A percentile compares a stretch with the other conserved stretches of the same genome.
These are phyloP conservation scores for Dromius quadrimaculatus DNA, from an alignment of 2,888 invertebrate species.

Conservation along the genomic window DNA sequence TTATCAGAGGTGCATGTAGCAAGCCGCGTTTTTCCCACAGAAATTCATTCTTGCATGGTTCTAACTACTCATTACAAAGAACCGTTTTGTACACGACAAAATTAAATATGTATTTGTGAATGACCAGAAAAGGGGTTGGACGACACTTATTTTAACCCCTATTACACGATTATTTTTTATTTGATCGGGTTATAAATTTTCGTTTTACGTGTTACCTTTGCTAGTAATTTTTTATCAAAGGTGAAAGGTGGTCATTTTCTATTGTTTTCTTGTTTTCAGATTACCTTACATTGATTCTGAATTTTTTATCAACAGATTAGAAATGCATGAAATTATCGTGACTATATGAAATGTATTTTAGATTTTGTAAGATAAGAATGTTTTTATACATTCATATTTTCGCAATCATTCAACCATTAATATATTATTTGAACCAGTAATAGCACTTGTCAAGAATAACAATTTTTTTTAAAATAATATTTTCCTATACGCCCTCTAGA, in stretches of 20 bases:
- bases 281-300: conserved; percentile 32
- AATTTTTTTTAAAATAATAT: too few species aligned
- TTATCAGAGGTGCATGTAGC: conserved; percentile 27
- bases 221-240: conserved; percentile 38
- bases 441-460: too few species aligned
- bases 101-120: conserved; percentile 49
- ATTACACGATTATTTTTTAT: conserved; percentile 32
- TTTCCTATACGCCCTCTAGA: too few species aligned
- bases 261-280: conserved; percentile 37
- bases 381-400: conserved; percentile 27
- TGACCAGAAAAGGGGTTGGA: conserved; percentile 1
- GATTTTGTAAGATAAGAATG: conserved; percentile 33
- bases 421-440: too few species aligned
- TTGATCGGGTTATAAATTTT: conserved; percentile 42
- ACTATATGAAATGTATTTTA: conserved; percentile 14
- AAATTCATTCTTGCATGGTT: conserved; percentile 60
- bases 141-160: neutral
- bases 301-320: conserved; percentile 26
- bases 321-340: conserved; percentile 33
- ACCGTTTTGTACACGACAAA: conserved; percentile 46
- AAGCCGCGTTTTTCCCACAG: conserved; percentile 61
- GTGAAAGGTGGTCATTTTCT: conserved; percentile 41
- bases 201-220: conserved; percentile 39
- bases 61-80: conserved; percentile 36
- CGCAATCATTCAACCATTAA: conserved; percentile 26